Evolutionary conservation across 2,888 invertebrate species (phyloP), one percentile per base, ranked within the genome.

Genomic region (Calliphora vomitoria): DNA sequence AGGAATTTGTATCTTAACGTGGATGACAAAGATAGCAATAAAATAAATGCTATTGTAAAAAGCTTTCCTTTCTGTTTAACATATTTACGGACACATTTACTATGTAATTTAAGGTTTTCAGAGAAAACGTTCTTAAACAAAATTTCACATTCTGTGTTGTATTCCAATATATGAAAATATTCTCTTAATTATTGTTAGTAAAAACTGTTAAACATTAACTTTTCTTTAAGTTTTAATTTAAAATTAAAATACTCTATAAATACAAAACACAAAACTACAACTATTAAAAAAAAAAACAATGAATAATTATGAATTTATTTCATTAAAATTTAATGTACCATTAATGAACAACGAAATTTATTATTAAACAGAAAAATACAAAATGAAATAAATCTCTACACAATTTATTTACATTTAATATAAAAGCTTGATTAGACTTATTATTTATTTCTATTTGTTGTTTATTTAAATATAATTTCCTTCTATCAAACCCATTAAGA

Each of bases 331-430:
- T 15, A 62, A 80, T 82, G 66, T 71, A 85, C 66, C 82, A 83
- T 68, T 80, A 83, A 71, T 38, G 71, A 86, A 83, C 88, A 86
- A 88, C 85, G 85, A 88, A 88, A 68, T 68, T 85, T 64, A 60
- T 71, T 76, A 58, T 47, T 58, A 69, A 35, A 18, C 13, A 66
- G n/a, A 74, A 64, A 8, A 60, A 41, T 35, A 35, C 35, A 35
- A 74, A 58, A 15, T 15, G 13, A 10, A 58, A 71, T 38, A 64
- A 58, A 55, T n/a, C 60, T 47, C 60, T 47, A 58, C 11, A 11
- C 44, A 35, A 35, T 6, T 35, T 35, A 35, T 35, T 35, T 35
- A 35, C 35, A 3, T 60, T 35, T 25, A 11, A 60, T 41, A 50
- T 60, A 8, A 8, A 55, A 15, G 20, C 18, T 47, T 62, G 20